Conservation (phyloP, 2,797 vertebrate species). For the Mormyrus proboscirostris region DNA sequence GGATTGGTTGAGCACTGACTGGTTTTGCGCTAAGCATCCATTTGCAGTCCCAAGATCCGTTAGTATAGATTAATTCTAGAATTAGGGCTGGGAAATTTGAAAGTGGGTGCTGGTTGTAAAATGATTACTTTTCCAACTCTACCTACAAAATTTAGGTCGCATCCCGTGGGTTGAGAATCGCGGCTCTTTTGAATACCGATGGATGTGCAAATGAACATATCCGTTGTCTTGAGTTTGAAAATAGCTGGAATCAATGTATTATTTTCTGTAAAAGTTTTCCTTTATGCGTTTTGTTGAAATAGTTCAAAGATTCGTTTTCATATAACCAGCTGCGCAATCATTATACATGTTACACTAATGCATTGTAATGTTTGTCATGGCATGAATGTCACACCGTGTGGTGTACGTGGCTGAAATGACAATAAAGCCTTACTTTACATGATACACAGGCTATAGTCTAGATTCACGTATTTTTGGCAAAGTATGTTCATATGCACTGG, state of each 20-base stretch:
- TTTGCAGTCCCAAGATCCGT: neutral
- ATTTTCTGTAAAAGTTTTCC: neutral
- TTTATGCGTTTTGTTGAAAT: neutral
- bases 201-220: neutral
- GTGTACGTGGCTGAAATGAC: neutral
- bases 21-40: neutral
- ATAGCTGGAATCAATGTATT: neutral
- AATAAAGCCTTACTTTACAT: neutral
- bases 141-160: neutral
- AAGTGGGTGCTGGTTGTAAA: too few species aligned
- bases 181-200: neutral
- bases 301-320: neutral
- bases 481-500: neutral
- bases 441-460: neutral
- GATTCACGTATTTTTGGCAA: neutral
- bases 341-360: neutral
- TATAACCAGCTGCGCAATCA: neutral
- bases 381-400: neutral
- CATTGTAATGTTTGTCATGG: neutral
- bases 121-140: too few species aligned
- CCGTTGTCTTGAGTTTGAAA: neutral
- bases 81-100: neutral
- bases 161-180: neutral
- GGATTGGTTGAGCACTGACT: neutral
- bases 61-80: neutral